Percentiles rank a stretch among this genome's conserved stretches.
Evolutionary conservation across 2,113 vertebrate genomes (phyloP).

Genomic region (Recurvirostra avosetta): DNA sequence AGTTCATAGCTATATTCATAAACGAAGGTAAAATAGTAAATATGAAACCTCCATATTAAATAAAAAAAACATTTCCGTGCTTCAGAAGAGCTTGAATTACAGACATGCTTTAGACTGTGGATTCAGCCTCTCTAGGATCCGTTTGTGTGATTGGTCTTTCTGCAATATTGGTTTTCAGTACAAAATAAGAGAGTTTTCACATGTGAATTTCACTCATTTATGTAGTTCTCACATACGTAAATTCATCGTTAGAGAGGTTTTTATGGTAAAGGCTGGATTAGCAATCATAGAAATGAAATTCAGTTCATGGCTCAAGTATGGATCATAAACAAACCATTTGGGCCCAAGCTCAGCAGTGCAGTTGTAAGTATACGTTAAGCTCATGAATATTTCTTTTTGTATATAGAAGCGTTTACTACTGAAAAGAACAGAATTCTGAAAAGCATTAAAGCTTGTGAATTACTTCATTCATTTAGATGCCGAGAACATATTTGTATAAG

Average conservation of each 20-base stretch:
- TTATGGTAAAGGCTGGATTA: not conserved
- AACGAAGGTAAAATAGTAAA: not conserved
- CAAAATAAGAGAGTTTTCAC: not conserved
- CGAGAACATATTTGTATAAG: not conserved
- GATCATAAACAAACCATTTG: not conserved
- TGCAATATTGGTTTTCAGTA: not conserved
- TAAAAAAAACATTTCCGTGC: not conserved
- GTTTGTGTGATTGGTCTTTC: not conserved
- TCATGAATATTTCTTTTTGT: not conserved
- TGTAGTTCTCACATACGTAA: not conserved
- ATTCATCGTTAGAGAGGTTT: not conserved
- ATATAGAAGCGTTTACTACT: not conserved
- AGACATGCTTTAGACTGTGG: not conserved
- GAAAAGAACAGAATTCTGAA: not conserved
- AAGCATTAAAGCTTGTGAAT: not conserved
- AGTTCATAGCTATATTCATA: not conserved
- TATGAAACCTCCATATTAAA: not conserved
- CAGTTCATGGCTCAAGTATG: not conserved
- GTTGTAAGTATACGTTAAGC: not conserved
- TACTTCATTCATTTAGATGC: not conserved
- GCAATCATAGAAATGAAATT: not conserved
- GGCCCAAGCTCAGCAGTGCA: not conserved
- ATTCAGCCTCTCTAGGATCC: not conserved
- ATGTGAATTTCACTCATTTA: not conserved
- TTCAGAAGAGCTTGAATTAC: not conserved